Conservation (phyloP, 1,140 invertebrate genomes). For the Eupeodes corollae region DNA sequence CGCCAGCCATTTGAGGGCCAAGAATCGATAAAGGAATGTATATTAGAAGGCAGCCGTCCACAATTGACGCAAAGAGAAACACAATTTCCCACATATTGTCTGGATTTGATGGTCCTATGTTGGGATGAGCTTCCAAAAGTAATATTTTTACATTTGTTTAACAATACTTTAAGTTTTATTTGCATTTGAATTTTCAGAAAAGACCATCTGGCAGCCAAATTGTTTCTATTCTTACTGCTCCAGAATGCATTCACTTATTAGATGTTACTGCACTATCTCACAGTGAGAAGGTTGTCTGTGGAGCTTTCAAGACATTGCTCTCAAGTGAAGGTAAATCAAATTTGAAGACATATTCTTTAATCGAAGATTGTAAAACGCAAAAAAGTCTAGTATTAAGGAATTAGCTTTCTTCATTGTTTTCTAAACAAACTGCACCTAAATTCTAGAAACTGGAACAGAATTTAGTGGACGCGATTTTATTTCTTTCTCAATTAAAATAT, state of each 20-base stretch:
- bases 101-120: slow-evolving; percentile 92
- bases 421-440: too few relatives aligned
- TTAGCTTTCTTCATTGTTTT: too few relatives aligned
- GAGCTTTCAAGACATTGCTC: slow-evolving; percentile 13
- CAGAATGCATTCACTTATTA: slow-evolving; percentile 81
- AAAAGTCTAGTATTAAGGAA: too few relatives aligned
- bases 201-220: slow-evolving; percentile 88
- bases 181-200: slow-evolving; percentile 20
- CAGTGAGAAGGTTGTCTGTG: slow-evolving; percentile 44
- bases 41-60: slow-evolving; percentile 87
- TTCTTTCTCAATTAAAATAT: too few relatives aligned
- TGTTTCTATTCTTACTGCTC: slow-evolving; percentile 79
- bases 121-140: slow-evolving; percentile 78
- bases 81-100: slow-evolving; percentile 76
- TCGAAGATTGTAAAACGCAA: too few relatives aligned
- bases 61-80: slow-evolving; percentile 71
- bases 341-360: neutral
- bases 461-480: too few relatives aligned
- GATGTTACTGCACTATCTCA: slow-evolving; percentile 64
- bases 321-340: slow-evolving; percentile 3
- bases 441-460: too few relatives aligned
- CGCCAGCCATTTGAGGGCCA: slow-evolving; percentile 90
- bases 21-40: slow-evolving; percentile 91
- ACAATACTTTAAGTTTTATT: slow-evolving; percentile 19
- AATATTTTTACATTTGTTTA: neutral